phyloP scores from a whole-genome alignment of 2,888 invertebrate species.

The Morinoia aosen region DNA sequence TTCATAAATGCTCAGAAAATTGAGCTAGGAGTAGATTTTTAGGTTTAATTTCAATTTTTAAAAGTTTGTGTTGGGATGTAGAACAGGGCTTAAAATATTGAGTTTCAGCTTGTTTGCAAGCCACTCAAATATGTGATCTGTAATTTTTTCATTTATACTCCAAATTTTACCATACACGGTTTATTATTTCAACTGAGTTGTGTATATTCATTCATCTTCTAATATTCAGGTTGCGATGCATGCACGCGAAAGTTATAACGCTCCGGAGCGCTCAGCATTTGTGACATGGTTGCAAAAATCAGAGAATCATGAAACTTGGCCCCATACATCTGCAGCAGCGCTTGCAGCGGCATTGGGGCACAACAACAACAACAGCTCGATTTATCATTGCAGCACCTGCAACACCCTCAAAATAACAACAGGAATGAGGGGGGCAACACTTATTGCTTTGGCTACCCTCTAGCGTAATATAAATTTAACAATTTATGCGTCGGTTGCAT shows the following conservation, averaged over 20 bases:
- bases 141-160: background rate
- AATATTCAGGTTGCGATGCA: background rate
- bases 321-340: conserved; percentile 42
- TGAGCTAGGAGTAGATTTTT: too few species aligned
- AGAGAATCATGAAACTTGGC: background rate
- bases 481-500: background rate
- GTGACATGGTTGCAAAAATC: conserved; percentile 14
- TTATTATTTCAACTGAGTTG: background rate
- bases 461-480: background rate
- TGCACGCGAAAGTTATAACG: background rate
- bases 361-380: conserved; percentile 52
- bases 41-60: too few species aligned
- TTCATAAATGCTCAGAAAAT: background rate
- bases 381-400: conserved; percentile 21
- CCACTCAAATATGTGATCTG: background rate
- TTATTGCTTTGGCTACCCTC: background rate
- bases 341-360: conserved; percentile 7
- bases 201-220: background rate
- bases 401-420: conserved; percentile 12
- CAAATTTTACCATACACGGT: background rate
- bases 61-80: too few species aligned
- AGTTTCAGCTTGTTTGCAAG: background rate
- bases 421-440: conserved; percentile 2
- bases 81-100: background rate
- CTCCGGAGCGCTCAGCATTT: background rate